Evolutionary conservation across 2,797 vertebrate genomes (phyloP).

Genomic region (Rhynchonycteris naso): DNA sequence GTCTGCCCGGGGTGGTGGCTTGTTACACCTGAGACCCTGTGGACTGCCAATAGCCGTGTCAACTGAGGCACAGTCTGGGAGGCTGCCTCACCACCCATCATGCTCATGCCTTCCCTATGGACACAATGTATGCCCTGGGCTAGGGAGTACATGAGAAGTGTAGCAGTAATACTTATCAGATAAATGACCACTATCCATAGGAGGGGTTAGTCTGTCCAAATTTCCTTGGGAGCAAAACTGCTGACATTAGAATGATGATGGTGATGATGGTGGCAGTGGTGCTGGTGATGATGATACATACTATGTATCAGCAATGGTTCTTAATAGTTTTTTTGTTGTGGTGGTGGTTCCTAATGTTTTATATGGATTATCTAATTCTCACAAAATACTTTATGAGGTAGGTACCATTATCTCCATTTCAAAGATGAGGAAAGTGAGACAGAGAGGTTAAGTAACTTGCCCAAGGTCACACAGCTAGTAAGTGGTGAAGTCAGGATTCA

Average conservation of each 20-base stretch:
- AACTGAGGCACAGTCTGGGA: background rate
- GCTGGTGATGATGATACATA: no score
- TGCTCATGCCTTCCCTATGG: background rate
- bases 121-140: background rate
- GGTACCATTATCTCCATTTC: background rate
- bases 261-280: background rate
- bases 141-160: background rate
- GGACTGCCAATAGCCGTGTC: background rate
- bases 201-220: background rate
- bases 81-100: background rate
- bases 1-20: conserved; percentile 30
- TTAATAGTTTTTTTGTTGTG: no score
- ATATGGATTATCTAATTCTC: background rate
- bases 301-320: background rate
- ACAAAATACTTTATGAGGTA: background rate
- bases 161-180: background rate
- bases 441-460: conserved; percentile 21
- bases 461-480: background rate
- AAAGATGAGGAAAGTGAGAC: conserved; percentile 9
- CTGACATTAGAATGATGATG: background rate
- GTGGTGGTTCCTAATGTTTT: background rate
- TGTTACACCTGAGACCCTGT: background rate
- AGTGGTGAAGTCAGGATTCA: background rate
- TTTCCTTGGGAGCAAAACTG: background rate
- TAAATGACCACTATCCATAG: background rate